These are phyloP conservation scores for Dysmachus trigonus DNA, from an alignment of 2,888 invertebrate species.

Conservation along the genomic window DNA sequence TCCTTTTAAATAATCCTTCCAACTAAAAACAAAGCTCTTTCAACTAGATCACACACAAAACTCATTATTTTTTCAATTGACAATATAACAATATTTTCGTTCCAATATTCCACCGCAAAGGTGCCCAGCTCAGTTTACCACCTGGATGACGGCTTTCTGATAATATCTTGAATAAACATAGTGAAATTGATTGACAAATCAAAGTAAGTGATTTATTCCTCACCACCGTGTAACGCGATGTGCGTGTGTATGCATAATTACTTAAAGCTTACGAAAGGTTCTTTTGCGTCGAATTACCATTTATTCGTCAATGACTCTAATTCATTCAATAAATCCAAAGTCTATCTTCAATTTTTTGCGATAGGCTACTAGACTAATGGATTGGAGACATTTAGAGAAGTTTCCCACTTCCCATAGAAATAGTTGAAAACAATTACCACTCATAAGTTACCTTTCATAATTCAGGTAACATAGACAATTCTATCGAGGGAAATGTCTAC, in stretches of 20 bases:
- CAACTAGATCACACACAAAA: neutral
- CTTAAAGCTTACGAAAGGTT: neutral
- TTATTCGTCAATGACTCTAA: neutral
- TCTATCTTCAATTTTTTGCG: neutral
- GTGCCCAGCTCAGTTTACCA: neutral
- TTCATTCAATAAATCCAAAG: neutral
- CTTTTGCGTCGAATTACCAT: neutral
- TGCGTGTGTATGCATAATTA: neutral
- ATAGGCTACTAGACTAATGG: neutral
- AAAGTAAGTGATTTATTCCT: neutral
- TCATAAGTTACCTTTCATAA: neutral
- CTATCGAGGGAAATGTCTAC: neutral
- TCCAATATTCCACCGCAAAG: neutral
- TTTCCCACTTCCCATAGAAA: neutral
- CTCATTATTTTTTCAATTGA: neutral
- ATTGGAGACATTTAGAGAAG: neutral
- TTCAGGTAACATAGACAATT: neutral
- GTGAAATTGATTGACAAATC: neutral
- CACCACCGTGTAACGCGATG: neutral
- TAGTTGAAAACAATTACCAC: neutral
- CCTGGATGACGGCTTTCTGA: neutral
- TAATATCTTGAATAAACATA: neutral
- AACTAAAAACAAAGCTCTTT: neutral
- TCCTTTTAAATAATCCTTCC: neutral
- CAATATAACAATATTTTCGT: neutral